These are phyloP conservation scores for Zhengitettix transpicula DNA, from an alignment of 2,888 invertebrate species.

Conservation along the genomic window DNA sequence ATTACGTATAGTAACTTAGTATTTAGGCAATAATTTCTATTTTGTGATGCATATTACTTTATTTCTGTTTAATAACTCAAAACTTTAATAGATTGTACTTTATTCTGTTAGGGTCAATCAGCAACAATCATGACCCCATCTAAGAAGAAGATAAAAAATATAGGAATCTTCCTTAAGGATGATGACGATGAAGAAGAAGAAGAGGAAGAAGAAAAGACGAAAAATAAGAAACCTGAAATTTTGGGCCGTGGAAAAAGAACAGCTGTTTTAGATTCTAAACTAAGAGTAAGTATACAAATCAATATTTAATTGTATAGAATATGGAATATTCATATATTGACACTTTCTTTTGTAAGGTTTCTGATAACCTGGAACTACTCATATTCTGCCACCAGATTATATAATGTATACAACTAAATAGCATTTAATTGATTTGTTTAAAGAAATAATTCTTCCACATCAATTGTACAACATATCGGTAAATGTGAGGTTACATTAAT, in stretches of 20 bases:
- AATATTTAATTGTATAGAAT: too few relatives aligned
- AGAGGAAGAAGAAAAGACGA: slow-evolving; percentile 54
- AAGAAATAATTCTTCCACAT: too few relatives aligned
- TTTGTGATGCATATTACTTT: not conserved
- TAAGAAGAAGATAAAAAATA: slow-evolving; percentile 89
- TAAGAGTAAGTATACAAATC: slow-evolving; percentile 35
- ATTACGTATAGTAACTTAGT: too few relatives aligned
- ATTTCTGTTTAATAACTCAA: not conserved
- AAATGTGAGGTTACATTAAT: too few relatives aligned
- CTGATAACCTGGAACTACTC: too few relatives aligned
- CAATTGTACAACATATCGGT: too few relatives aligned
- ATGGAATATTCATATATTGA: too few relatives aligned
- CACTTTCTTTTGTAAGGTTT: too few relatives aligned
- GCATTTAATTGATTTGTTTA: too few relatives aligned
- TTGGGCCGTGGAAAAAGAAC: slow-evolving; percentile 69
- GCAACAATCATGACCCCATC: slow-evolving; percentile 77
- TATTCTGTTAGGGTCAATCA: slow-evolving; percentile 38
- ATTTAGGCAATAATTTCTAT: too few relatives aligned
- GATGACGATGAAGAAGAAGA: slow-evolving; percentile 73
- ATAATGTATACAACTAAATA: too few relatives aligned
- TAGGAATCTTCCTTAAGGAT: slow-evolving; percentile 88
- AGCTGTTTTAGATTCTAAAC: slow-evolving; percentile 82
- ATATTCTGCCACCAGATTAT: too few relatives aligned
- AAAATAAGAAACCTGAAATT: slow-evolving; percentile 38
- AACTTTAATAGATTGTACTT: not conserved